phyloP scores from a whole-genome alignment of 2,113 vertebrate genomes.

The Nothoprocta pentlandii region DNA sequence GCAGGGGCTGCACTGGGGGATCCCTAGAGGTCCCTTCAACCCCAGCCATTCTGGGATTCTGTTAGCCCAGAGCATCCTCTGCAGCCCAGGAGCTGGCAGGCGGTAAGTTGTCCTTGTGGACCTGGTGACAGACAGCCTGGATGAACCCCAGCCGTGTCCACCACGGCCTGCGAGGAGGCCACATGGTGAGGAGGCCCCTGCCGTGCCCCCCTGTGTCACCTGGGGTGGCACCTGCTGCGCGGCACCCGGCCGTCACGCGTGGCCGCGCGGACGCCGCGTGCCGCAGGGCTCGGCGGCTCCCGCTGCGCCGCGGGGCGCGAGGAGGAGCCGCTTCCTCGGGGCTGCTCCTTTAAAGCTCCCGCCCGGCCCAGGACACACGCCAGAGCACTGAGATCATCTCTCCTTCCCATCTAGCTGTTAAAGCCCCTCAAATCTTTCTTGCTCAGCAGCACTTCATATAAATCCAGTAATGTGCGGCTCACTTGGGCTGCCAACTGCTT shows the following conservation, averaged over 20 bases:
- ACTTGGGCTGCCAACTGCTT: constrained; percentile 60
- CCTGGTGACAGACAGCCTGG: not conserved
- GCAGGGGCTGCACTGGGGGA: too few relatives aligned
- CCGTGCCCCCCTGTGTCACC: too few relatives aligned
- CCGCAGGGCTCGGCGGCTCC: too few relatives aligned
- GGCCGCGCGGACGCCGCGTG: accelerated
- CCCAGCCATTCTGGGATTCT: too few relatives aligned
- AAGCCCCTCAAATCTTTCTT: constrained; percentile 73
- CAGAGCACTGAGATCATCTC: constrained; percentile 74
- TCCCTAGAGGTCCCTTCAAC: too few relatives aligned
- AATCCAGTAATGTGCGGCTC: constrained; percentile 68
- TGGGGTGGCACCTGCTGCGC: too few relatives aligned
- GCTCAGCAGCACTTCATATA: constrained; percentile 76
- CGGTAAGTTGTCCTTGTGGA: not conserved
- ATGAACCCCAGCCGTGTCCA: not conserved
- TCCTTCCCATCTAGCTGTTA: constrained; percentile 64
- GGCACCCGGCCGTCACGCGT: too few relatives aligned
- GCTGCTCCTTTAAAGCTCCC: constrained; percentile 30
- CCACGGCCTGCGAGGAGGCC: too few relatives aligned
- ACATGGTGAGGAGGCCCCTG: too few relatives aligned
- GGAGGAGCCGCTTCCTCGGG: not conserved
- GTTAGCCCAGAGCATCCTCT: accelerated
- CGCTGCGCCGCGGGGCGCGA: accelerated
- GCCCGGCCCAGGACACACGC: constrained; percentile 15
- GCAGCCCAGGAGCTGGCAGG: not conserved